Evolutionary conservation across 1,140 invertebrate species (phyloP), one percentile per base, ranked within the genome.

Genomic region (Argopecten irradians): DNA sequence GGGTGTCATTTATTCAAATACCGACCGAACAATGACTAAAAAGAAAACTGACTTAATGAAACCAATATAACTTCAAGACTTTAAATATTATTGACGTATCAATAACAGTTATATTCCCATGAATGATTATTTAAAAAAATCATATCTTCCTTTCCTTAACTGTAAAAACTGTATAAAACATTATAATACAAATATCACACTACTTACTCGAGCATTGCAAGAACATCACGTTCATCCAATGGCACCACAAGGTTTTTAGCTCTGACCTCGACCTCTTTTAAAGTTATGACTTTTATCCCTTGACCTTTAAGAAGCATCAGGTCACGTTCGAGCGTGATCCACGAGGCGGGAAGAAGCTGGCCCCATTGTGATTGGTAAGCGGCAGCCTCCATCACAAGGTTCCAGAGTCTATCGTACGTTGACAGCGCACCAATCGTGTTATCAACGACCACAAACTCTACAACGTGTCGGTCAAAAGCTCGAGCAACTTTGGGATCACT

Each of bases 201-300:
- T 71, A 71, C 55, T 71, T 16, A 71, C 55, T 71, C 55, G 19
- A 71, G 55, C 55, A 71, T 71, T 28, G 55, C 55, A 71, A 71
- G 55, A 71, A 71, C 55, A n/a, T 71, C 55, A 28, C 55, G 55
- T 71, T 71, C 55, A 71, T 71, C 55, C 55, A 71, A 71, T 16
- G 55, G 55, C 7, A 71, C 55, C 55, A 71, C 55, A 5, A 71
- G n/a, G 28, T 71, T 71, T n/a, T 11, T 71, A n/a, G 55, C 55
- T 71, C 55, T 71, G 55, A n/a, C 11, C 22, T 71, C 28, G 22
- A 71, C 55, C 16, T 71, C 55, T 28, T 71, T 16, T 28, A 71
- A 71, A 71, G 55, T 71, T 28, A 71, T 1, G 22, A 71, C 55
- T 11, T 71, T 71, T n/a, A 71, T n/a, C 28, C 55, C 55, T 71